These are phyloP conservation scores for Spongilla lacustris DNA, from an alignment of 37 sponge, comb jelly and placozoan genomes.

Conservation along the genomic window DNA sequence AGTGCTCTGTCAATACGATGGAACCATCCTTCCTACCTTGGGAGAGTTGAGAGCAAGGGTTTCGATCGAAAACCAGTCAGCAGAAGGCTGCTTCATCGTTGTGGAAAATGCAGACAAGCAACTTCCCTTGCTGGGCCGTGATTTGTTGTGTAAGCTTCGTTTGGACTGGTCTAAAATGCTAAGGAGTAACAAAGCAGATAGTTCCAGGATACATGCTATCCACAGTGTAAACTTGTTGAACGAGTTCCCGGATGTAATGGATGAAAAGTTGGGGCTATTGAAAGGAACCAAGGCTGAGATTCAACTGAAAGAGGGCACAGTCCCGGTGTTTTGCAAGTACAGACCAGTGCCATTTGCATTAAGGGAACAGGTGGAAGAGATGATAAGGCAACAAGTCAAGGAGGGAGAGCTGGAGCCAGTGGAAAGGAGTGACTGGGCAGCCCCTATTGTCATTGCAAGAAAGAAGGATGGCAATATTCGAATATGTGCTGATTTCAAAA, in stretches of 20 bases:
- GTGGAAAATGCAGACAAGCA: slow-evolving; percentile 4
- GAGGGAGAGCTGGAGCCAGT: no score
- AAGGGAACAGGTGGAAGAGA: slow-evolving; percentile 11
- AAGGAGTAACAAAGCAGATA: no score
- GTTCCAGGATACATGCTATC: not conserved
- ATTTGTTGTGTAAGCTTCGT: no score
- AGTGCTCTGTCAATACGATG: slow-evolving; percentile 6
- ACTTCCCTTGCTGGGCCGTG: not conserved
- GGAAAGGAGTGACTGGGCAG: slow-evolving; percentile 3
- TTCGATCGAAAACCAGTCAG: not conserved
- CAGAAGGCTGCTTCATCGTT: not conserved
- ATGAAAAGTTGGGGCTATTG: not conserved
- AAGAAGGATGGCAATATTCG: slow-evolving; percentile 23
- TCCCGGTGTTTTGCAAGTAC: not conserved
- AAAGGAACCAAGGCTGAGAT: not conserved
- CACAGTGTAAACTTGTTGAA: not conserved
- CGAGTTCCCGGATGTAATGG: not conserved
- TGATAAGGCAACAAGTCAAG: not conserved
- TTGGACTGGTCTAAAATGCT: no score
- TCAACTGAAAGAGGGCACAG: not conserved
- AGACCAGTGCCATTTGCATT: slow-evolving; percentile 38
- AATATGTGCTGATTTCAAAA: slow-evolving; percentile 41
- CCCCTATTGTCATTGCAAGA: not conserved
- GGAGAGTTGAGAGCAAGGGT: slow-evolving; percentile 6
- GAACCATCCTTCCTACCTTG: not conserved